Percentiles rank a stretch among this genome's conserved stretches.
Conservation (phyloP, 2,797 vertebrate genomes). For the Spinus pinus region DNA sequence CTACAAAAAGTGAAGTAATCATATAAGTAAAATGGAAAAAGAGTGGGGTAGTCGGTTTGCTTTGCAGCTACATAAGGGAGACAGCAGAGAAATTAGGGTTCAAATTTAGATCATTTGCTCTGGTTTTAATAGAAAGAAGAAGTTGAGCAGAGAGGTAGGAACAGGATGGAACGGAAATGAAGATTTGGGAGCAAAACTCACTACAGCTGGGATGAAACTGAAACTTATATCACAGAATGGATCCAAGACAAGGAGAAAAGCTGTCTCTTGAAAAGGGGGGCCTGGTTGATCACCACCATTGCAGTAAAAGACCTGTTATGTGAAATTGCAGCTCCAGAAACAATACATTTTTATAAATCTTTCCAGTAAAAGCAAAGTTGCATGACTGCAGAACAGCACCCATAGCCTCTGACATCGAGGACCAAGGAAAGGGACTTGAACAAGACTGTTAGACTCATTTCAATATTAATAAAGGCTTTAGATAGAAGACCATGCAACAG, state of each 20-base stretch:
- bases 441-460: not conserved
- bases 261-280: accelerated
- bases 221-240: not conserved
- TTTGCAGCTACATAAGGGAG: not conserved
- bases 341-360: not conserved
- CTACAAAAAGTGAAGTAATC: not conserved
- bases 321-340: not conserved
- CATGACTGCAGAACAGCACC: not conserved
- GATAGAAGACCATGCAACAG: not conserved
- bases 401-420: not conserved
- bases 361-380: not conserved
- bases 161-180: not conserved
- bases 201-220: not conserved
- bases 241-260: not conserved
- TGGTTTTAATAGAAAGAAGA: not conserved
- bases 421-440: not conserved
- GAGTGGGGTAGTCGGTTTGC: not conserved
- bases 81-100: not conserved
- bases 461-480: not conserved
- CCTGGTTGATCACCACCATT: accelerated
- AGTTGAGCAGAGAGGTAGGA: not conserved
- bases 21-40: not conserved
- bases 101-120: not conserved
- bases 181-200: not conserved
- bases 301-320: accelerated